These are phyloP conservation scores for Diadumene lineata DNA, from an alignment of 92 coral and sea anemone genomes.

Conservation along the genomic window DNA sequence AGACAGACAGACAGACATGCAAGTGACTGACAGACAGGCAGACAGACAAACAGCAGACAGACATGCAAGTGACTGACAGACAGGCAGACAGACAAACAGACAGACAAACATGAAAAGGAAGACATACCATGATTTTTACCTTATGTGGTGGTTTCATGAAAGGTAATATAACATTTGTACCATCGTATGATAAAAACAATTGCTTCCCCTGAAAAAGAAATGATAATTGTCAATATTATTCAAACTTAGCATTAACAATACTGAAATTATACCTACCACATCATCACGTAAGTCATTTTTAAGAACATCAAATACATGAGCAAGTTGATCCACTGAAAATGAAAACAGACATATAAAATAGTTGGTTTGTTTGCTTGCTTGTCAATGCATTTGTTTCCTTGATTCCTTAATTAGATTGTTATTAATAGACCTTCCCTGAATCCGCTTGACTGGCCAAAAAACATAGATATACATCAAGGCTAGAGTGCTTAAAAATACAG, in stretches of 20 bases:
- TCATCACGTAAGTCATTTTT: conserved; percentile 90
- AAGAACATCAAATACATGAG: conserved; percentile 91
- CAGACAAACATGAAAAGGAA: background rate
- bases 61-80: background rate
- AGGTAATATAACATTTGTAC: conserved; percentile 74
- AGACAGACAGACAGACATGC: background rate
- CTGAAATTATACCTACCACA: conserved; percentile 51
- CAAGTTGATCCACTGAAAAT: conserved; percentile 76
- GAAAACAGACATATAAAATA: no score
- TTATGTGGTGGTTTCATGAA: conserved; percentile 91
- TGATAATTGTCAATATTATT: no score
- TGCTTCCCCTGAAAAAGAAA: conserved; percentile 73
- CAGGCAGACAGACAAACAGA: conserved; percentile 2
- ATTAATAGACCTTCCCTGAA: no score
- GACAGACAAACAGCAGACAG: background rate
- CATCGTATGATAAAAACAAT: conserved; percentile 86
- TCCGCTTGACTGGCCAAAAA: no score
- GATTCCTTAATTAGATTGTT: no score
- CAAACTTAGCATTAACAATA: background rate
- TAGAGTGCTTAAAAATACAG: no score
- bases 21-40: background rate
- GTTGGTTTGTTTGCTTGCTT: no score
- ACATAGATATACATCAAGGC: no score
- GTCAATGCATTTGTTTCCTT: no score
- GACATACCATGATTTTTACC: conserved; percentile 37